Conservation (phyloP, 1,140 invertebrate genomes). For the Drosophila setifemur region DNA sequence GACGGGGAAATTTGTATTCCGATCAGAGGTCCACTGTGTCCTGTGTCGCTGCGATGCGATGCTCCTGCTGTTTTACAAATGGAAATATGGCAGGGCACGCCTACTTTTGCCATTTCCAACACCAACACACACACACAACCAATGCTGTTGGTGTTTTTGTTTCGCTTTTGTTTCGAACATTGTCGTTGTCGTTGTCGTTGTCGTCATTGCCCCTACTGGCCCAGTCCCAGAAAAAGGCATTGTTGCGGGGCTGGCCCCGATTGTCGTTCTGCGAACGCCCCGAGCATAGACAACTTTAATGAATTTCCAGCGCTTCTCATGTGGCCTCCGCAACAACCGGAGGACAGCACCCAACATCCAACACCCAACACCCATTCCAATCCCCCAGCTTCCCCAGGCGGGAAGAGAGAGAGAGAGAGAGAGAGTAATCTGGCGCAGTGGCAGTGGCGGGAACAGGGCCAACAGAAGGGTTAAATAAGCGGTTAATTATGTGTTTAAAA, state of each 20-base stretch:
- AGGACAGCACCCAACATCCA: slow-evolving; percentile 12
- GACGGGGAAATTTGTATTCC: slow-evolving; percentile 36
- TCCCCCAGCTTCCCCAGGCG: slow-evolving; percentile 11
- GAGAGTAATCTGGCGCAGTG: slow-evolving; percentile 62
- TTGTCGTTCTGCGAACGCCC: slow-evolving; percentile 76
- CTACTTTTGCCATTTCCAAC: neutral
- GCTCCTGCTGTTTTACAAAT: slow-evolving; percentile 53
- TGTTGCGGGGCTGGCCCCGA: slow-evolving; percentile 70
- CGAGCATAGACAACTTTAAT: slow-evolving; percentile 79
- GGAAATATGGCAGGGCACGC: slow-evolving; percentile 39
- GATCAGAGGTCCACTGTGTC: slow-evolving; percentile 45
- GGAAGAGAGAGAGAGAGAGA: no score
- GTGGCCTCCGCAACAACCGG: slow-evolving; percentile 27
- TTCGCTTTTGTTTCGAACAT: slow-evolving; percentile 76
- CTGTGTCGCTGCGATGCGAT: slow-evolving; percentile 31
- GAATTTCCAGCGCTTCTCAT: slow-evolving; percentile 62
- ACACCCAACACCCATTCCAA: neutral
- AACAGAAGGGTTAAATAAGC: slow-evolving; percentile 78
- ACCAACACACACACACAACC: neutral
- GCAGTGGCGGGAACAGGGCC: slow-evolving; percentile 19
- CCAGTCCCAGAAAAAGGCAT: slow-evolving; percentile 49
- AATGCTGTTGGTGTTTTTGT: slow-evolving; percentile 65
- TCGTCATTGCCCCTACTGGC: slow-evolving; percentile 70
- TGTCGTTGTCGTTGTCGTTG: slow-evolving; percentile 55
- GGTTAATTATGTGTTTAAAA: slow-evolving; percentile 82